A percentile compares a stretch with the other conserved stretches of the same genome.
Evolutionary conservation across 2,888 invertebrate genomes (phyloP).

Genomic region (Coenonympha arcania): DNA sequence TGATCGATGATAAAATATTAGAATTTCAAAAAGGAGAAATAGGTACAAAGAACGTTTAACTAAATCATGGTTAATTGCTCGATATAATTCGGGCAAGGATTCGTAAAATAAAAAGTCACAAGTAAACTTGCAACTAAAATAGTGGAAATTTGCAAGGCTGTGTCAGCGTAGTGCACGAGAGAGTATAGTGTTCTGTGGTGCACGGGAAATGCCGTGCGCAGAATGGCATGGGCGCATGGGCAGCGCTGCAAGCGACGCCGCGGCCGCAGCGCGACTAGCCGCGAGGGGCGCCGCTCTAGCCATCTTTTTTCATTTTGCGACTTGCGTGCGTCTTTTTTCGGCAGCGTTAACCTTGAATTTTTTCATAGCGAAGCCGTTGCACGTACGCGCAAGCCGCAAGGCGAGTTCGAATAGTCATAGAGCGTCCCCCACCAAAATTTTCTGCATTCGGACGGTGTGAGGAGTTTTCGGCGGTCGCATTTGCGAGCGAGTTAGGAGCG

Average conservation of each 20-base stretch:
- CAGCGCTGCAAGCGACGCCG: conserved; percentile 25
- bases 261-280: conserved; percentile 61
- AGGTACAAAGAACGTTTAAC: no score
- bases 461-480: conserved; percentile 71
- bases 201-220: conserved; percentile 29
- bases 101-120: background rate
- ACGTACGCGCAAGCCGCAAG: conserved; percentile 71
- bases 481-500: conserved; percentile 68
- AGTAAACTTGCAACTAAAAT: conserved; percentile 6
- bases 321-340: conserved; percentile 74
- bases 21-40: no score
- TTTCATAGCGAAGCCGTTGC: conserved; percentile 72
- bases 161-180: conserved; percentile 23
- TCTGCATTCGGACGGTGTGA: conserved; percentile 70
- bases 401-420: conserved; percentile 71
- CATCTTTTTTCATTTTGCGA: conserved; percentile 71
- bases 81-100: background rate
- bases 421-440: conserved; percentile 73
- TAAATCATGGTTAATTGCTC: no score
- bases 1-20: no score
- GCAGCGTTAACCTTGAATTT: conserved; percentile 74
- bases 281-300: conserved; percentile 65
- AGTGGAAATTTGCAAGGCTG: conserved; percentile 16
- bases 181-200: conserved; percentile 31
- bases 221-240: background rate